Evolutionary conservation across 2,888 invertebrate genomes (phyloP), one percentile per base, ranked within the genome.

Genomic region (Netelia fuscicornis): DNA sequence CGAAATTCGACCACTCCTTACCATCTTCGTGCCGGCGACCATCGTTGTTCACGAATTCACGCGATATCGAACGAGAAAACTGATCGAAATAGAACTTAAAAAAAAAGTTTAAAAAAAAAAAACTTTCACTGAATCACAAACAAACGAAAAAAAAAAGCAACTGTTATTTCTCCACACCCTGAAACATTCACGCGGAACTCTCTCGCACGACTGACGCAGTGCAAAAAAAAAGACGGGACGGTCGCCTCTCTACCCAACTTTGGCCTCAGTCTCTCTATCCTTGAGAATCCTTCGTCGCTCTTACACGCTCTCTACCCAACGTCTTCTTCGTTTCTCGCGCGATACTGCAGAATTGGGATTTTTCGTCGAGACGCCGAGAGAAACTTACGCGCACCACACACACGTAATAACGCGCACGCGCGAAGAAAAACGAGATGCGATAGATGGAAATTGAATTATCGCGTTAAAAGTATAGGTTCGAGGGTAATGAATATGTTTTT

Each of bases 21-120:
- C 92, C 93, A 92, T 92, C 87, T 93, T 93, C 80, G 90, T 89
- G 67, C 93, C 89, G 84, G 92, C 92, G 77, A 93, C 92, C 92
- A 93, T 93, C 86, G 87, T 85, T 89, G 88, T 64, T 64, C 52
- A 42, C 11, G 23, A 2, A 62, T 37, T 37, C 13, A 37, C 25
- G 62, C 37, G 54, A 42, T 23, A 37, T 48, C 65, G 42, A 65
- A 75, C 48, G 37, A 64, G 25, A 10, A 44, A 23, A 58, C 58
- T 20, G 23, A 1, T 1, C 9, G 20, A 52, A 6, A 42, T 52
- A 9, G n/a, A 48, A 8, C 48, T 13, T 9, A 0, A 20, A 42
- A 9, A 42, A 44, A 8, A 30, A 20, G n/a, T 17, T 11, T 6
- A 37, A 52, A 67, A 44, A 44, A 25, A 25, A 2, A n/a, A 17